Evolutionary conservation across 2,113 vertebrate genomes (phyloP), one percentile per base, ranked within the genome.

Genomic region (Cinclus mexicanus): DNA sequence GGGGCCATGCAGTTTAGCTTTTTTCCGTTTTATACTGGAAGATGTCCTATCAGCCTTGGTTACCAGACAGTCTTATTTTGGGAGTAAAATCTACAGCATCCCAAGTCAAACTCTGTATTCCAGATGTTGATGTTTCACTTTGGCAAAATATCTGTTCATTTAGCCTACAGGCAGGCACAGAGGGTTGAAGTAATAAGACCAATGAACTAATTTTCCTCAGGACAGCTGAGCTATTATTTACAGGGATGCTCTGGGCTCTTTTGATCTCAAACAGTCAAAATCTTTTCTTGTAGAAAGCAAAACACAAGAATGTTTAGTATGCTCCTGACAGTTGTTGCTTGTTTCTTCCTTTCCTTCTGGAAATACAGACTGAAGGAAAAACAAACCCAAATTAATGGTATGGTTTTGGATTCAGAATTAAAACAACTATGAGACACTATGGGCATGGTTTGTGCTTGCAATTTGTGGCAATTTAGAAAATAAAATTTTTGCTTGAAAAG

Each of bases 381-480:
- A 76, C 35, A 49, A 15, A 0, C 10, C 25, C 44, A 84, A 82
- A 19, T 3, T 47, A 83, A 92, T 37, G 28, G 2, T 35, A 83
- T 44, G 21, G 7, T 31, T 83, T 89, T 56, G 35, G 41, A 83
- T 75, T 82, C 53, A 77, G 39, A 59, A 80, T 77, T 89, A 81
- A 90, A 84, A 37, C 10, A 68, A 7, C 47, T 47, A 28, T 52
- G 56, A 83, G 9, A 21, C 29, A 70, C 28, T 52, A 25, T 52
- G 60, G 65, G 42, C 26, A 67, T 21, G 42, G 52, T 47, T 81
- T 92, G 19, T 63, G 25, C 71, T 91, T 90, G 46, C 17, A 94
- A 83, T 88, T 90, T 94, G 59, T 93, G 68, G 77, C 49, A 76
- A 79, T 82, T 87, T 79, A 57, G 41, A 91, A 91, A 91, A 75